Percentiles rank a stretch among this genome's conserved stretches.
These are phyloP conservation scores for Papilio helenus DNA, from an alignment of 1,140 invertebrate genomes.

Conservation along the genomic window DNA sequence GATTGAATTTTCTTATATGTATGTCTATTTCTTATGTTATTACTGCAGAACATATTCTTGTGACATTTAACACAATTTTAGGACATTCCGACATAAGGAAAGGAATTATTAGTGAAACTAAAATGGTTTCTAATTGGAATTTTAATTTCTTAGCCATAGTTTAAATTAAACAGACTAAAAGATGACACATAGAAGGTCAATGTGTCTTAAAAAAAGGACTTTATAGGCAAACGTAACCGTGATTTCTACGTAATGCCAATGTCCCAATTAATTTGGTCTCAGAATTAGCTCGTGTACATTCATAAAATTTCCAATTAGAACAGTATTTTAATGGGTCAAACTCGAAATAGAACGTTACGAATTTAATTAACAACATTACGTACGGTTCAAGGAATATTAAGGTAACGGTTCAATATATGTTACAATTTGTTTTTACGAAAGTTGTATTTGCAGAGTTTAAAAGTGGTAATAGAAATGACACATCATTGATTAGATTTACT, in stretches of 20 bases:
- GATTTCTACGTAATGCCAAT: conserved; percentile 10
- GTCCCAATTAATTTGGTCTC: not conserved
- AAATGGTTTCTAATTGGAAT: not conserved
- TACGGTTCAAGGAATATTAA: not conserved
- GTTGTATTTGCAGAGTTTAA: too few relatives aligned
- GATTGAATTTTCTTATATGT: not conserved
- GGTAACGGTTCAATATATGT: not conserved
- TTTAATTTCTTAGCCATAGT: not conserved
- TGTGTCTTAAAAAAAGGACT: not conserved
- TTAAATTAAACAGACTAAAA: not conserved
- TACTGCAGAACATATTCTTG: too few relatives aligned
- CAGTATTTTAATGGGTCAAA: conserved; percentile 32
- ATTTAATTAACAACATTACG: conserved; percentile 11
- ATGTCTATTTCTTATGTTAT: too few relatives aligned
- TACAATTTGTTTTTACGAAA: not conserved
- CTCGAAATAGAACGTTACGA: conserved; percentile 20
- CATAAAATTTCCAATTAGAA: conserved; percentile 29
- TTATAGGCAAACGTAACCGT: conserved; percentile 8
- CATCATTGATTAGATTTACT: not conserved
- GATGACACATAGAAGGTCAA: not conserved
- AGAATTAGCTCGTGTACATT: conserved; percentile 15
- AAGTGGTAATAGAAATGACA: too few relatives aligned
- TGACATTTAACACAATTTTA: not conserved
- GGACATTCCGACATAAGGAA: too few relatives aligned
- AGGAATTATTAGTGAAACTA: too few relatives aligned